Base-by-base conservation (phyloP, 2,113 vertebrate genomes). In the Strix uralensis region DNA sequence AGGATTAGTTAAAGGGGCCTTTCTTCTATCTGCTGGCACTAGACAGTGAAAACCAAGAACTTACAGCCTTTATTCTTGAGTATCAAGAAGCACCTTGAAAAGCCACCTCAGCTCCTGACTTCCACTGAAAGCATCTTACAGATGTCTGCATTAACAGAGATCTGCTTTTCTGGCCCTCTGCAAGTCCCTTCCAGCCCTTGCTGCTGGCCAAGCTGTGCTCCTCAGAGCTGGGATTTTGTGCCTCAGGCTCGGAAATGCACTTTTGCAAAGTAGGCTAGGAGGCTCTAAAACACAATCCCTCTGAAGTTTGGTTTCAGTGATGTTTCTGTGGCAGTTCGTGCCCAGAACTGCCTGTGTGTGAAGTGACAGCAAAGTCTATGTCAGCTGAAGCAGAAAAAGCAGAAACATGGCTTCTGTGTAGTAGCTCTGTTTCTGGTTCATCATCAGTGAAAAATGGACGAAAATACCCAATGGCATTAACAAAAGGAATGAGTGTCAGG, bases 401-500 rank as follows among this genome's bases (percentile, higher is more conserved):
- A 92, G 61, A 62, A 86, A n/a, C 36, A 5, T 4, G 2, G 88
- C 91, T 61, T 59, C 81, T 91, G 94, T 22, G 5, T 92, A 89
- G 89, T 32, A 61, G 61, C 83, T 90, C 51, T 11, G 10, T 15
- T 65, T 84, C 79, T 57, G 58, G 83, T 49, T 94, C 92, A 57
- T 79, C 88, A 13, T 18, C 69, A 23, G 23, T 66, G 93, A 27
- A 47, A 87, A 85, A 87, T 12, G 66, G 58, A 52, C 86, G 61
- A 10, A 95, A 95, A 95, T 93, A 91, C 94, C 89, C 94, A 30
- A 32, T 81, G 92, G 74, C 93, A 73, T 85, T 91, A 82, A 85
- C 81, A 77, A 95, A 92, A 82, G 71, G 54, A 92, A 58, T 4
- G 12, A 75, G 67, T 82, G 84, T 95, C 92, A 96, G 92, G 78